These are phyloP conservation scores for Phaethon lepturus DNA, from an alignment of 2,113 vertebrate genomes.

Conservation along the genomic window DNA sequence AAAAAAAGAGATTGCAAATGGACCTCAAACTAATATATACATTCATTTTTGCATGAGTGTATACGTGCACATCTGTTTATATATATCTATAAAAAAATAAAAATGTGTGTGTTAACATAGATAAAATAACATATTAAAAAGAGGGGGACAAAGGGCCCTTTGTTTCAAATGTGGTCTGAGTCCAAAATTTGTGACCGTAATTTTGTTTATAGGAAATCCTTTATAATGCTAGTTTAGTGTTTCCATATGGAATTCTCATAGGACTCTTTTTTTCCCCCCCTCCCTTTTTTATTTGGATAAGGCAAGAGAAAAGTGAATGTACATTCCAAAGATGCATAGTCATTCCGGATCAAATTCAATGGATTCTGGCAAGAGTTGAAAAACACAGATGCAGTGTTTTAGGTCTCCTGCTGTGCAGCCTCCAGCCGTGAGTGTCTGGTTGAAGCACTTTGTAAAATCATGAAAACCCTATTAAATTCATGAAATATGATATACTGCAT, in stretches of 20 bases:
- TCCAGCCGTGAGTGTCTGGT: slow-evolving; percentile 87
- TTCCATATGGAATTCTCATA: slow-evolving; percentile 93
- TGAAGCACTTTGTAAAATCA: slow-evolving; percentile 88
- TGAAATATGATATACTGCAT: slow-evolving; percentile 85
- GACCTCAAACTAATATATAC: slow-evolving; percentile 50
- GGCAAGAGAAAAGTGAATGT: slow-evolving; percentile 89
- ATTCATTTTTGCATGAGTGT: slow-evolving; percentile 26
- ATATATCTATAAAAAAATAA: slow-evolving; percentile 22
- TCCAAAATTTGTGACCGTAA: slow-evolving; percentile 86
- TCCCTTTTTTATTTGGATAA: slow-evolving; percentile 82
- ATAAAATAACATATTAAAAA: slow-evolving; percentile 64
- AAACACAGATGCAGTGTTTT: slow-evolving; percentile 88
- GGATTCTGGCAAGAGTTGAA: slow-evolving; percentile 91
- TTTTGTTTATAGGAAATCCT: slow-evolving; percentile 90
- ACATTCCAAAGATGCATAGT: slow-evolving; percentile 97
- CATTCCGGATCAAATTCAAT: slow-evolving; percentile 98
- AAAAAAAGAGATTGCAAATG: slow-evolving; percentile 40
- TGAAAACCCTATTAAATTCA: slow-evolving; percentile 88
- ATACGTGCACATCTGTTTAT: not conserved
- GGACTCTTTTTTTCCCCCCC: slow-evolving; percentile 66
- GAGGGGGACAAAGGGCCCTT: slow-evolving; percentile 74
- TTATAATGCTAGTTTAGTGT: slow-evolving; percentile 85
- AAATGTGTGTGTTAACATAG: slow-evolving; percentile 32
- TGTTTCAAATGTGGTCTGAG: slow-evolving; percentile 76
- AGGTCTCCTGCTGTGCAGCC: slow-evolving; percentile 82